These are phyloP conservation scores for Sussaba pulchella DNA, from an alignment of 2,888 invertebrate species.

Conservation along the genomic window DNA sequence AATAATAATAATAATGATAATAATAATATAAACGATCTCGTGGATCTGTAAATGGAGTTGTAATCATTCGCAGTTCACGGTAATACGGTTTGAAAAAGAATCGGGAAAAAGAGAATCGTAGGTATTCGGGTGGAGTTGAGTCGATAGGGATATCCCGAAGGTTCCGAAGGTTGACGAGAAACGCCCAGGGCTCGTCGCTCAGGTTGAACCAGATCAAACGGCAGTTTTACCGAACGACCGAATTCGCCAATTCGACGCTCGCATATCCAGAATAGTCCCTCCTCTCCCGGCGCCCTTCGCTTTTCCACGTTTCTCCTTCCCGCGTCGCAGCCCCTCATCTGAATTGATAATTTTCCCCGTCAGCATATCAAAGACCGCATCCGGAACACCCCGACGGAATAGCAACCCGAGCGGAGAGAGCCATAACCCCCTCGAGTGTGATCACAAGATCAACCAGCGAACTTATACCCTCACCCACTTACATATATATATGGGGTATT, in stretches of 20 bases:
- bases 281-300: no score
- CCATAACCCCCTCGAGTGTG: slow-evolving; percentile 23
- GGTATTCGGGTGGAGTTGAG: neutral
- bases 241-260: slow-evolving; percentile 49
- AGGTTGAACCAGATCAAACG: slow-evolving; percentile 82
- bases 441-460: slow-evolving; percentile 43
- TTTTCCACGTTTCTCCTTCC: slow-evolving; percentile 36
- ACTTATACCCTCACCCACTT: slow-evolving; percentile 22
- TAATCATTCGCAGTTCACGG: neutral
- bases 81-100: neutral
- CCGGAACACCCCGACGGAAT: slow-evolving; percentile 31
- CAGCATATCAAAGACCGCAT: slow-evolving; percentile 83
- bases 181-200: slow-evolving; percentile 63
- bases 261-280: neutral
- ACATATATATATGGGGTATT: no score
- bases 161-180: slow-evolving; percentile 60
- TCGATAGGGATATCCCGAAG: slow-evolving; percentile 11
- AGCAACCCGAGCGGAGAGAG: slow-evolving; percentile 28
- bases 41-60: neutral
- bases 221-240: slow-evolving; percentile 82
- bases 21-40: no score
- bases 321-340: slow-evolving; percentile 77
- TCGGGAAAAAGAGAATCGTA: slow-evolving; percentile 23
- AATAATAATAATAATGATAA: no score
- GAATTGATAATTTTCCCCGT: slow-evolving; percentile 83